Conservation (phyloP, 2,113 vertebrate genomes). For the Chaetodon auriga region DNA sequence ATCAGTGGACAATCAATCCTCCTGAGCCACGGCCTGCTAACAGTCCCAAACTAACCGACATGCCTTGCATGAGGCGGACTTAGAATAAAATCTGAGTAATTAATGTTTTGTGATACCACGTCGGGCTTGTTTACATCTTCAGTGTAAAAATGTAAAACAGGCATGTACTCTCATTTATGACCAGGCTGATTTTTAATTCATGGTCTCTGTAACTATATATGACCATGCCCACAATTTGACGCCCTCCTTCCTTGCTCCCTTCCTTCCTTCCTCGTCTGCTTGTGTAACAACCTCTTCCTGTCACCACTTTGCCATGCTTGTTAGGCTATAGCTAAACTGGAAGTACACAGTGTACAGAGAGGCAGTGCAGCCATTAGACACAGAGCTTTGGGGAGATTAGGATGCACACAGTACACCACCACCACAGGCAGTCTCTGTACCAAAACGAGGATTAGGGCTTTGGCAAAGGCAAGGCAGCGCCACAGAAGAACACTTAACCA, state of each 20-base stretch:
- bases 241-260: constrained; percentile 12
- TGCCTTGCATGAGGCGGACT: neutral
- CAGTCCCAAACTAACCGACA: neutral
- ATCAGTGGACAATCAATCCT: too few species aligned
- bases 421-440: constrained; percentile 73
- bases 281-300: constrained; percentile 55
- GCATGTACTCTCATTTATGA: neutral
- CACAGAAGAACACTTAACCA: constrained; percentile 51
- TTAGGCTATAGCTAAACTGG: constrained; percentile 58
- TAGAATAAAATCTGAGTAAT: neutral
- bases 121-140: constrained; percentile 8
- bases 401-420: constrained; percentile 71
- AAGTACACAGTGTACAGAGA: constrained; percentile 71
- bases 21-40: neutral
- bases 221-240: neutral
- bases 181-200: neutral
- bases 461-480: constrained; percentile 58
- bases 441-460: constrained; percentile 75
- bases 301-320: constrained; percentile 60
- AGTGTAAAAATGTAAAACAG: neutral
- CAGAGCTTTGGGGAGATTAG: constrained; percentile 82
- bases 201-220: neutral
- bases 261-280: constrained; percentile 21
- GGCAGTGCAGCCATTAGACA: constrained; percentile 79
- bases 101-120: neutral